A percentile compares a stretch with the other conserved stretches of the same genome.
Conservation (phyloP, 2,797 vertebrate genomes). For the Limnodromus scolopaceus region DNA sequence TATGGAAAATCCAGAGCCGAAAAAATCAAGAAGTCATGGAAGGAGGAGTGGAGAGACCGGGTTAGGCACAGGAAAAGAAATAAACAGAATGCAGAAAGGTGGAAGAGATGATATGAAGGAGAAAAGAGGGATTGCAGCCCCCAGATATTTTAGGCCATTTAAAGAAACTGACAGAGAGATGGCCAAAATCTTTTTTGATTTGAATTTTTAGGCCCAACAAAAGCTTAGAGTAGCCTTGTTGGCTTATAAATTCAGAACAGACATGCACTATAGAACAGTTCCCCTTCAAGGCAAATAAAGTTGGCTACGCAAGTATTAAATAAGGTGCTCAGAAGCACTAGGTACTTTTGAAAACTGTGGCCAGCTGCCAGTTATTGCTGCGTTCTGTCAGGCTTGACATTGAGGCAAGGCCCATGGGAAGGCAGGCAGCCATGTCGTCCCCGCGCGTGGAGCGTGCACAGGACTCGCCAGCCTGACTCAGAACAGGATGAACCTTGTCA, state of each 20-base stretch:
- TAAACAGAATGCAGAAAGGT: background rate
- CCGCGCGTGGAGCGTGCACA: background rate
- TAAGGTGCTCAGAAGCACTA: background rate
- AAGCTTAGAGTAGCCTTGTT: background rate
- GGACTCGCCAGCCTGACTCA: background rate
- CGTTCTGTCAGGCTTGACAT: background rate
- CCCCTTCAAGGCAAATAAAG: background rate
- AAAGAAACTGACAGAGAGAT: background rate
- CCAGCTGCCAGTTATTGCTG: background rate
- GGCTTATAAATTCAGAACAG: background rate
- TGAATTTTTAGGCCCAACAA: background rate
- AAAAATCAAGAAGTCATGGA: rapidly evolving
- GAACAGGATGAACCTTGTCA: background rate
- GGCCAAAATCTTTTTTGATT: background rate
- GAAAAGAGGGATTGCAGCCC: background rate
- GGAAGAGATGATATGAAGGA: background rate
- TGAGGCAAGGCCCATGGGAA: background rate
- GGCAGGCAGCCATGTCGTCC: background rate
- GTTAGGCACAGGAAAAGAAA: background rate
- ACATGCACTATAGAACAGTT: rapidly evolving
- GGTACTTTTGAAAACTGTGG: background rate
- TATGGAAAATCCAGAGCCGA: background rate
- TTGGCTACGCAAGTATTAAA: background rate
- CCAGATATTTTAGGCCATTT: background rate
- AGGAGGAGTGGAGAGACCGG: background rate